Evolutionary conservation across 2,113 vertebrate genomes (phyloP).

Genomic region (Sturnus vulgaris): DNA sequence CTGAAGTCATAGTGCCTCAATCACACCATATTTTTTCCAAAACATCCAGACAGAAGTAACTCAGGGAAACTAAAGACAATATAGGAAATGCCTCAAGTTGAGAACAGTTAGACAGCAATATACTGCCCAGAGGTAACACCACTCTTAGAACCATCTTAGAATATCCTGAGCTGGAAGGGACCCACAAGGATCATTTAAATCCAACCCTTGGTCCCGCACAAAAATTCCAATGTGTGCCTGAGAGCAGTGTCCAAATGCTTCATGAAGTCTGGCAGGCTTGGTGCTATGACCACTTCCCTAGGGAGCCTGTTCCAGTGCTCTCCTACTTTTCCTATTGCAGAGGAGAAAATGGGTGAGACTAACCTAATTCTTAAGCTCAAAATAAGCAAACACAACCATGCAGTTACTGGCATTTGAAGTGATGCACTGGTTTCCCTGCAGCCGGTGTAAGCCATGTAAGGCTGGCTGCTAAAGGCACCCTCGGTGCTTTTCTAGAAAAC

Average conservation of each 20-base stretch:
- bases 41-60: not conserved
- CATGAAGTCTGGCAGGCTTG: not conserved
- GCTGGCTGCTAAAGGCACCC: accelerated
- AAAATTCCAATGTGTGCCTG: not conserved
- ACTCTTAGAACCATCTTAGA: not conserved
- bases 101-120: not conserved
- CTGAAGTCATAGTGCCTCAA: not conserved
- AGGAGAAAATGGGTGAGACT: not conserved
- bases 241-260: not conserved
- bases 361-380: not conserved
- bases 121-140: not conserved
- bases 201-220: not conserved
- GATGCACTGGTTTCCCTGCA: not conserved
- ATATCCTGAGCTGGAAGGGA: not conserved
- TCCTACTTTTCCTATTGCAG: not conserved
- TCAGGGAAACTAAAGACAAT: not conserved
- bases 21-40: not conserved
- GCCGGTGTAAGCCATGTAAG: not conserved
- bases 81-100: not conserved
- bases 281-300: not conserved
- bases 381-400: not conserved
- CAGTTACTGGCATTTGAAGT: not conserved
- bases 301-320: not conserved
- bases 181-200: not conserved
- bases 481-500: not conserved